Evolutionary conservation across 2,797 vertebrate genomes (phyloP), one percentile per base, ranked within the genome.

Genomic region (Myotis vivesi): DNA sequence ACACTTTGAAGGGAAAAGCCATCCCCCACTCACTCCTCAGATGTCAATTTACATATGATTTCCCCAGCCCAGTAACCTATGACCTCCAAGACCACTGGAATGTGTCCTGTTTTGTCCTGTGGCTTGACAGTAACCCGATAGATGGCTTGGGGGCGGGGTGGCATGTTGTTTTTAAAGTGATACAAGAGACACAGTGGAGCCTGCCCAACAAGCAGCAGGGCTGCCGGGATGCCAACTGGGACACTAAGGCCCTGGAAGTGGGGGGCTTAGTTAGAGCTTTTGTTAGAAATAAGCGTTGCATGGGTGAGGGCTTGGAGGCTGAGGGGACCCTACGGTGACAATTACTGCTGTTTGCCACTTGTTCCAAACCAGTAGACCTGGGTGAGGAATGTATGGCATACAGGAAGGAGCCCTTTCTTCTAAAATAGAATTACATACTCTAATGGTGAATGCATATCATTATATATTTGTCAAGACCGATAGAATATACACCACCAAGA

Each of bases 101-200:
- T 38, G 66, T 95, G 94, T 95, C 95, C 86, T 84, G 83, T 92
- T 97, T 96, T 87, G 96, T 96, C 94, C 93, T 59, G 71, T 5
- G 69, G 53, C 59, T 91, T 89, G 83, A 66, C 1, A 9, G 94
- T 87, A 97, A 97, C 82, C 75, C 0, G 88, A 97, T 44, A 90
- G 85, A 51, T 25, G 53, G 46, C 62, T 46, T 23, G 10, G 80
- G 64, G 89, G 62, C 15, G 51, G 86, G 68, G 44, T 28, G 68
- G 77, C 88, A 19, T 96, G 95, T 94, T 94, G 91, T 96, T 97
- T 96, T 93, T 73, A 83, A 92, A 95, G 86, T 84, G 93, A 92
- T 49, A 96, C 25, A 59, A 84, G 97, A 97, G 89, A 93, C 88
- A 16, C 33, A 1, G 46, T 92, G 91, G 87, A 92, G 69, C 87